Conservation (phyloP, 2,888 invertebrate species). For the Epinotia demarniana region DNA sequence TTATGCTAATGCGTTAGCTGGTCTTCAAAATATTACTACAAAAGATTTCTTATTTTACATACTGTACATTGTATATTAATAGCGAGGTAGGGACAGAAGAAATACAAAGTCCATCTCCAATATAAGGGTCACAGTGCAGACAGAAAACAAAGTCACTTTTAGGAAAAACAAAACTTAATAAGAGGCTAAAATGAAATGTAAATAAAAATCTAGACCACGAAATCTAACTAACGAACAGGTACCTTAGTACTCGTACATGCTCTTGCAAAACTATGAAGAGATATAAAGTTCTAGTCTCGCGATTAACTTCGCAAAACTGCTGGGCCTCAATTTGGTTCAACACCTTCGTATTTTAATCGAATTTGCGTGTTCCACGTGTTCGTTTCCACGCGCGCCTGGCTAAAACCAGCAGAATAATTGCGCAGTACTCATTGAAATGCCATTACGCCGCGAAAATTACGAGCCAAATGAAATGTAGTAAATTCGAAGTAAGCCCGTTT, state of each 20-base stretch:
- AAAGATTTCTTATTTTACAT: no score
- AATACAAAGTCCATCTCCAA: no score
- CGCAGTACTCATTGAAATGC: background rate
- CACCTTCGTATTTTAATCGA: background rate
- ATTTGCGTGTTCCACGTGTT: background rate
- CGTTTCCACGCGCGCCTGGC: background rate
- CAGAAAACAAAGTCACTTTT: no score
- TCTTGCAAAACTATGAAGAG: constrained; percentile 1
- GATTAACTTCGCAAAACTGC: constrained; percentile 25
- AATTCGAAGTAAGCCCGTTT: constrained; percentile 21
- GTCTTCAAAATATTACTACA: background rate
- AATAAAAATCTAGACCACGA: background rate
- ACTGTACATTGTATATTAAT: no score
- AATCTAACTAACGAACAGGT: background rate
- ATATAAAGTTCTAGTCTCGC: constrained; percentile 6
- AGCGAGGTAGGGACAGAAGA: no score
- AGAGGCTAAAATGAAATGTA: no score
- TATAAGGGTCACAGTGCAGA: no score
- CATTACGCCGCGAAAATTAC: background rate
- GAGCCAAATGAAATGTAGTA: background rate
- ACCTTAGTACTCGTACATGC: background rate
- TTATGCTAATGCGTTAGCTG: background rate
- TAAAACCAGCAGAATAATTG: background rate
- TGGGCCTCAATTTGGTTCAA: background rate
- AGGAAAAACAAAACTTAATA: no score